Evolutionary conservation across 2,888 invertebrate genomes (phyloP).

Genomic region (Dione vanillae): DNA sequence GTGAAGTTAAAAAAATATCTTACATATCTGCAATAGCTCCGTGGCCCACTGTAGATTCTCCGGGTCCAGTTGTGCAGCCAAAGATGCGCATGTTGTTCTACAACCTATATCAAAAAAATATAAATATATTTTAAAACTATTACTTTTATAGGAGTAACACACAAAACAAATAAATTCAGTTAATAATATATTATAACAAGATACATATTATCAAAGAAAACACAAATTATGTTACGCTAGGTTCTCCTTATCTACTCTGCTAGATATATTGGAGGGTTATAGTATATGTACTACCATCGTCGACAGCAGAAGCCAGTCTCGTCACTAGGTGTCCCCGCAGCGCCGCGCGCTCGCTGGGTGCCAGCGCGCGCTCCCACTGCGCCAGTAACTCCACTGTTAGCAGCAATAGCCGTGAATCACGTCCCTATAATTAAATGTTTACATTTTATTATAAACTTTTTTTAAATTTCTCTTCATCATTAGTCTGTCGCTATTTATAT

Average conservation of each 20-base stretch:
- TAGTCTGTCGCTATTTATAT: no score
- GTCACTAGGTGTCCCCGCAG: constrained; percentile 65
- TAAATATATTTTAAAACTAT: neutral
- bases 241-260: no score
- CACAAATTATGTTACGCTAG: no score
- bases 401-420: constrained; percentile 63
- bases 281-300: constrained; percentile 56
- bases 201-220: neutral
- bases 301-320: constrained; percentile 56
- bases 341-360: constrained; percentile 49
- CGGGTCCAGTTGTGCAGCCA: constrained; percentile 69
- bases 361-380: constrained; percentile 63
- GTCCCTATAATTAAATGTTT: constrained; percentile 45
- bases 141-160: no score
- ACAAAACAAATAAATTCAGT: no score
- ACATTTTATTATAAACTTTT: no score
- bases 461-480: no score
- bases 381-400: constrained; percentile 77
- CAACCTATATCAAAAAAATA: constrained; percentile 56
- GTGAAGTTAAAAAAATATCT: no score
- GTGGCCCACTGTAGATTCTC: constrained; percentile 69
- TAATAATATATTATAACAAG: neutral
- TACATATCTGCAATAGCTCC: constrained; percentile 71
- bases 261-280: no score
- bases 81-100: constrained; percentile 57